Base-by-base conservation (phyloP, 2,888 invertebrate genomes). In the Drosophila koepferae region DNA sequence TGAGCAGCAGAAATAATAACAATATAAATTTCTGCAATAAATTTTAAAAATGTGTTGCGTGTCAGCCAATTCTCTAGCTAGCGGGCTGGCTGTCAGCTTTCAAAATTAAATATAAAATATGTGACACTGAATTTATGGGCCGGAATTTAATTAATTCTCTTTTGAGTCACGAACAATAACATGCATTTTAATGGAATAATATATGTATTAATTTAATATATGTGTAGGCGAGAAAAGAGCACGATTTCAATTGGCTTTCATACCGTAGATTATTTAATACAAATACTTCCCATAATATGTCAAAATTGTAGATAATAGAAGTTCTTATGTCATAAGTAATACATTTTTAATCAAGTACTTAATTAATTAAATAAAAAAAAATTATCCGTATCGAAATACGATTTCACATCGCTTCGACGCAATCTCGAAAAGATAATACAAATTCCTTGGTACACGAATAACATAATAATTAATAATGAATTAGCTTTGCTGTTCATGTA, bases 91-190 rank as follows among this genome's bases (percentile, higher is more conserved):
- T 34, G 51, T 34, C 18, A 34, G 48, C 31, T 53, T n/a, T 41
- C 20, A 10, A 31, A 66, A 54, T 49, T 38, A 62, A 63, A 63
- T 43, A 40, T 55, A 10, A 41, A 59, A 72, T 68, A 59, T 60
- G 60, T 63, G 48, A 20, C n/a, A 14, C 23, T 28, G 8, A 62
- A 72, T 74, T 74, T 67, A 64, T 63, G 60, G 40, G 56, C 34
- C 51, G 9, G 60, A 58, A 71, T 74, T 82, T 78, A 82, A 74
- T 86, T 86, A 78, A 76, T 78, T 23, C 8, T 36, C 36, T 58
- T 64, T 63, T 41, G 64, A 18, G 18, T 20, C n/a, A 16, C 16
- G 14, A 69, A 63, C 64, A 82, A 70, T 44, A 69, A 61, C 41
- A 72, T 23, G 49, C 44, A 61, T 44, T 56, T 9, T 10, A n/a